These are phyloP conservation scores for Cyanoderma ruficeps DNA, from an alignment of 2,113 vertebrate species.

Conservation along the genomic window DNA sequence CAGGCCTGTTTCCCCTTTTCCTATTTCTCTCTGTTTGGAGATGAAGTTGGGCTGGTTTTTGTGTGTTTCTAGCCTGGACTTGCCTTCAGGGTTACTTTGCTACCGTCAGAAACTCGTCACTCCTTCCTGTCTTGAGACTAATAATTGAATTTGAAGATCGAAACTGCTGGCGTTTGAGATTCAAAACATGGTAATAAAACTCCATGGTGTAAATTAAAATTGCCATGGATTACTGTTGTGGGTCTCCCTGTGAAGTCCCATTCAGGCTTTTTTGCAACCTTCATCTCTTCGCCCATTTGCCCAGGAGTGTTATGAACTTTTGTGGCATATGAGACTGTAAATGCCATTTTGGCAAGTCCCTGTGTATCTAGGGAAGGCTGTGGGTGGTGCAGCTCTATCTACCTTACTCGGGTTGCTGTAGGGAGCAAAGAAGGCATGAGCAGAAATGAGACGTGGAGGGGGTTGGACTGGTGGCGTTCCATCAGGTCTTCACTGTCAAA, in stretches of 20 bases:
- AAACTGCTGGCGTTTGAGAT: neutral
- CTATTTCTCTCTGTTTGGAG: neutral
- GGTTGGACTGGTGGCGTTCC: constrained; percentile 31
- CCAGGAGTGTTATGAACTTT: neutral
- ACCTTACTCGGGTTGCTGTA: neutral
- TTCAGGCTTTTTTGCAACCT: neutral
- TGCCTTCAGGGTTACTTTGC: neutral
- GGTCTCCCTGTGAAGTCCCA: neutral
- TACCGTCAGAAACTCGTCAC: neutral
- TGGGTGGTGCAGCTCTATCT: neutral
- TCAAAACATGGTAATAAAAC: neutral
- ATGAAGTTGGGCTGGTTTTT: neutral
- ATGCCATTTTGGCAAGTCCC: neutral
- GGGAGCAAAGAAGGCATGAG: neutral
- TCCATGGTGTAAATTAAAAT: neutral
- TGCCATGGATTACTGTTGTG: neutral
- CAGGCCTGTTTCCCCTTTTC: neutral
- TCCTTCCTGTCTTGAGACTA: neutral
- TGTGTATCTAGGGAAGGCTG: neutral
- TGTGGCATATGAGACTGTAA: neutral
- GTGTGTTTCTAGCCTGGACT: neutral
- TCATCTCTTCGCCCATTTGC: neutral
- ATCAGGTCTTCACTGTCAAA: constrained; percentile 41
- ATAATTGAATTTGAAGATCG: neutral
- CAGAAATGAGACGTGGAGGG: neutral